phyloP scores from a whole-genome alignment of 2,888 invertebrate genomes.

The Orthosia incerta region DNA sequence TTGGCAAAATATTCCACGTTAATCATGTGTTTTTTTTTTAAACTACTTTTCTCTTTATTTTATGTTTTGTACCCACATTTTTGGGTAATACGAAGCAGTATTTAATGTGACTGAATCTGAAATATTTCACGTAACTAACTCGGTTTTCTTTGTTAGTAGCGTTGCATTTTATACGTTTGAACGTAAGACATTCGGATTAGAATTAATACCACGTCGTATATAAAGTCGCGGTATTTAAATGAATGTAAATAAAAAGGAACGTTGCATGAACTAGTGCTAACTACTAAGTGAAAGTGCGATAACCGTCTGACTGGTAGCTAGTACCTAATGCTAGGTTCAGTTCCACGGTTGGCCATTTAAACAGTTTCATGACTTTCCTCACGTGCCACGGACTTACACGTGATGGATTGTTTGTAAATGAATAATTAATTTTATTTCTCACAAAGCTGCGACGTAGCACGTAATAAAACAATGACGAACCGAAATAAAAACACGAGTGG shows the following conservation, averaged over 20 bases:
- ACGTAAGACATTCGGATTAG: slow-evolving; percentile 60
- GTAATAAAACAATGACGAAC: slow-evolving; percentile 63
- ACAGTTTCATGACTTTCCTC: slow-evolving; percentile 71
- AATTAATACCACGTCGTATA: slow-evolving; percentile 56
- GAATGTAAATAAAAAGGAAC: slow-evolving; percentile 64
- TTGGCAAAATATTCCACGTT: slow-evolving; percentile 53
- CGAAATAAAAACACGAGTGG: slow-evolving; percentile 63
- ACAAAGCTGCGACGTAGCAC: slow-evolving; percentile 62
- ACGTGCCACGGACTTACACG: slow-evolving; percentile 64
- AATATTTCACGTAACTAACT: slow-evolving; percentile 52
- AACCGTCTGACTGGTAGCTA: slow-evolving; percentile 66
- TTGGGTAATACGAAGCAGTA: slow-evolving; percentile 43
- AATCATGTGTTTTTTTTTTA: slow-evolving; percentile 47
- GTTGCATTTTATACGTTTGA: slow-evolving; percentile 58
- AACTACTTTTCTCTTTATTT: slow-evolving; percentile 35
- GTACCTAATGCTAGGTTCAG: slow-evolving; percentile 54
- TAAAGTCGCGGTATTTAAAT: slow-evolving; percentile 64
- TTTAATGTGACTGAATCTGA: slow-evolving; percentile 48
- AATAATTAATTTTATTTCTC: slow-evolving; percentile 65
- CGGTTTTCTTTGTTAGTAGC: slow-evolving; percentile 56
- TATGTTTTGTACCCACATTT: slow-evolving; percentile 50
- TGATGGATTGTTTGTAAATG: slow-evolving; percentile 70
- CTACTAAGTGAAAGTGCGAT: slow-evolving; percentile 73
- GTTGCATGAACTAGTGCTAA: slow-evolving; percentile 70
- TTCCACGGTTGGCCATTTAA: slow-evolving; percentile 60